Base-by-base conservation (phyloP, 2,888 invertebrate species). In the Polyommatus iphigenia region DNA sequence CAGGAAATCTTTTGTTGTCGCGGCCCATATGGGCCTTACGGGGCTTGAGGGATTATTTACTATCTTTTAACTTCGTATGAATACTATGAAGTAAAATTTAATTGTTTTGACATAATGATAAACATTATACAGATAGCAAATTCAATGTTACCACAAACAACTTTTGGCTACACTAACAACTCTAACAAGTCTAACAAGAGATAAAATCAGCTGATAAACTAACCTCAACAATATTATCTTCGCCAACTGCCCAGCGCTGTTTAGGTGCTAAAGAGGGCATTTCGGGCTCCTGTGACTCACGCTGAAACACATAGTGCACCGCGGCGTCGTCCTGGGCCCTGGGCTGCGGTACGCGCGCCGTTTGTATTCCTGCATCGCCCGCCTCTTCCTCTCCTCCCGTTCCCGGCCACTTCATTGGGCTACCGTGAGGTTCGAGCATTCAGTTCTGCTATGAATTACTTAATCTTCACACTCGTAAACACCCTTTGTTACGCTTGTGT, bases 281-380 rank as follows among this genome's bases (percentile, higher is more conserved):
- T 88, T 98, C 98, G 78, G 96, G 96, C 88, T 98, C 98, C 82
- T 96, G 96, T 82, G 97, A 96, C 81, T 97, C 96, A 79, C 92
- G 88, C 84, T 98, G 98, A 89, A 98, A 99, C 83, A 98, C 97
- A 91, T 99, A 99, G 86, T 98, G 97, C 83, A 98, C 98, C 90
- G 97, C 97, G 81, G 98, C 98, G 95, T 98, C 98, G 91, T 98
- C 98, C 82, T 92, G 92, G 83, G 97, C 94, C 86, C 96, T 96
- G 91, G 95, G 95, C 90, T 95, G 96, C 87, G 95, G 95, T 90
- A 93, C 95, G 91, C 95, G 95, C 87, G 95, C 95, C 95, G 95
- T 96, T 90, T 93, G 93, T 85, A 93, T 85, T 82, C 90, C 90
- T 82, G 92, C 90, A 86, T 94, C 94, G 81, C 92, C 94, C 89